phyloP scores from a whole-genome alignment of 2,888 invertebrate species.

The Pocota personata region DNA sequence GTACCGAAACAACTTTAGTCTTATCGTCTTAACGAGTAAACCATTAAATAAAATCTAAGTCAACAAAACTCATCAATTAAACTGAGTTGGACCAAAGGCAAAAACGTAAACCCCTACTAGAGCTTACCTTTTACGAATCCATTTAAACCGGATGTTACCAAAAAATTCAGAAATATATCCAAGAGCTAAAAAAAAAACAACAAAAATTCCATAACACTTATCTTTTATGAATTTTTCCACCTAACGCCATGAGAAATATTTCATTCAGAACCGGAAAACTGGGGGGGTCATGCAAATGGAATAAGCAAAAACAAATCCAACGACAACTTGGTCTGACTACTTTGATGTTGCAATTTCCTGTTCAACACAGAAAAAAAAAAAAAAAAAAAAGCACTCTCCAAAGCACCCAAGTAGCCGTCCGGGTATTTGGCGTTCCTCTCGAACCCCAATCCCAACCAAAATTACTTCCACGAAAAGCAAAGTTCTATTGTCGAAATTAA shows the following conservation, averaged over 20 bases:
- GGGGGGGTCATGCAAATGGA: slow-evolving; percentile 39
- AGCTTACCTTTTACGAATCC: slow-evolving; percentile 29
- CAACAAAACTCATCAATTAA: slow-evolving; percentile 60
- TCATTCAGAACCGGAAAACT: slow-evolving; percentile 8
- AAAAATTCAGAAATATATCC: slow-evolving; percentile 23
- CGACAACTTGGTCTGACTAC: slow-evolving; percentile 29
- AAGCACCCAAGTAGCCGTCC: background rate
- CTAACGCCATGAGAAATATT: slow-evolving; percentile 71
- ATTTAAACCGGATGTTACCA: slow-evolving; percentile 58
- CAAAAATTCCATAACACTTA: slow-evolving; percentile 70
- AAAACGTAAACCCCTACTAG: background rate
- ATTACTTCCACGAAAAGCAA: slow-evolving; percentile 60
- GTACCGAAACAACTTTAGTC: slow-evolving; percentile 52
- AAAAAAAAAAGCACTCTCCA: slow-evolving; percentile 3
- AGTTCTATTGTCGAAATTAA: slow-evolving; percentile 75
- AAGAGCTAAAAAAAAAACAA: background rate
- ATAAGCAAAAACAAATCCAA: slow-evolving; percentile 13
- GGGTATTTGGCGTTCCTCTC: slow-evolving; percentile 5
- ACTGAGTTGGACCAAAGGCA: slow-evolving; percentile 7
- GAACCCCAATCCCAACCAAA: slow-evolving; percentile 14
- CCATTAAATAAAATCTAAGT: slow-evolving; percentile 54
- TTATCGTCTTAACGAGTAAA: slow-evolving; percentile 51
- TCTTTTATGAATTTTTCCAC: slow-evolving; percentile 74
- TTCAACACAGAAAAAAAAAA: slow-evolving; percentile 42
- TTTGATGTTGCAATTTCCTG: slow-evolving; percentile 74